Evolutionary conservation across 1,140 invertebrate genomes (phyloP), one percentile per base, ranked within the genome.

Genomic region (Lepidurus apus): DNA sequence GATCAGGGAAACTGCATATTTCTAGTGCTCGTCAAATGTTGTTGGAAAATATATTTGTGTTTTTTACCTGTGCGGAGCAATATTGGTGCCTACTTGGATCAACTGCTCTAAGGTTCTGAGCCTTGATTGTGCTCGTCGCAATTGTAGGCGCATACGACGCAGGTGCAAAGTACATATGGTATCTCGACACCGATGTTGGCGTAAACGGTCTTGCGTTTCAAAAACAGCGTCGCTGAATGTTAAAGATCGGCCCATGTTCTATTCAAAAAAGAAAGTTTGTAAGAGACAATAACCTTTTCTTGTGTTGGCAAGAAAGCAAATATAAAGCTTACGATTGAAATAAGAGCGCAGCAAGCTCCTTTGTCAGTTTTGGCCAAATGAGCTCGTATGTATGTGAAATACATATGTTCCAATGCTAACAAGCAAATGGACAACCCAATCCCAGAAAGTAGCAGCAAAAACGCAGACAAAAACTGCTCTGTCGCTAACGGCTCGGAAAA

Each of bases 381-480:
- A 83, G 94, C 91, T 43, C 96, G 88, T 76, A 93, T 88, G 85
- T 96, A 97, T 83, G 94, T 93, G 85, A 96, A 98, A 85, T 98
- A 98, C 42, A 97, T 85, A 85, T 97, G 92, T 85, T 99, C 97
- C n/a, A 96, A 84, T 5, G 94, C 86, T 9, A 98, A 88, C 73
- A 98, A 88, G 8, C 95, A 81, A 0, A 93, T 90, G 0, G 95
- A 94, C 78, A 98, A 86, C 74, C 97, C 86, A 80, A 98, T 95
- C 43, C 97, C 97, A 78, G 92, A 93, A 88, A 95, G 96, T 13
- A 99, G 89, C 78, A 99, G 89, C 11, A 99, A 88, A 85, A 99
- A 99, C 21, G 97, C 97, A 44, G 94, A 97, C 83, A 98, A 91
- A 86, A 99, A 99, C 87, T 99, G 97, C 84, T 98, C 94, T 73